phyloP scores from a whole-genome alignment of 2,797 vertebrate species.

The Chlorospingus flavigularis region DNA sequence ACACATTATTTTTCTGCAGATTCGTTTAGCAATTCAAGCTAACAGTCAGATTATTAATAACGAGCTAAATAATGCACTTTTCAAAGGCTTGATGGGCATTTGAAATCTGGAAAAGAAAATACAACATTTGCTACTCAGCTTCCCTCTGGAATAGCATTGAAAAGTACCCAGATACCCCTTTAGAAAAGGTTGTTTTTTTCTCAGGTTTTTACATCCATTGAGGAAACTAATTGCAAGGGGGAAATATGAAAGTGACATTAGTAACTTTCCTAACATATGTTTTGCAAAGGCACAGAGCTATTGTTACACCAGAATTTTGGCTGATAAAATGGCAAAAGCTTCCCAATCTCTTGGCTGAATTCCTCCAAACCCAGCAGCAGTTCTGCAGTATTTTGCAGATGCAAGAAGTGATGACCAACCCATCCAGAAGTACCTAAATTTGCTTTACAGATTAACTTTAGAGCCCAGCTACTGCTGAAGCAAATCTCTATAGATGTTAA shows the following conservation, averaged over 20 bases:
- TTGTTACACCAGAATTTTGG: neutral
- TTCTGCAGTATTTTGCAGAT: neutral
- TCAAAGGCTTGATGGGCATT: conserved; percentile 29
- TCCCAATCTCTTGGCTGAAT: neutral
- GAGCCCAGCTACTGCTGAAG: neutral
- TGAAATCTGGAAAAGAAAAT: conserved; percentile 16
- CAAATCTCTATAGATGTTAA: neutral
- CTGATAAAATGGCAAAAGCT: neutral
- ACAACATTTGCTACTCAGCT: neutral
- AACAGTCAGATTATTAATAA: conserved; percentile 58
- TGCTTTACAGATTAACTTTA: neutral
- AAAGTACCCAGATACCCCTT: neutral
- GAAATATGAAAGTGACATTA: neutral
- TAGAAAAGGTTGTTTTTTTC: neutral
- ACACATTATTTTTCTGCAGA: conserved; percentile 35
- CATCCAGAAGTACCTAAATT: neutral
- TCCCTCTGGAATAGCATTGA: neutral
- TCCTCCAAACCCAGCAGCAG: neutral
- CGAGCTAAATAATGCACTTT: conserved; percentile 20
- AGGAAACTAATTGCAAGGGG: neutral
- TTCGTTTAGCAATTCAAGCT: conserved; percentile 55
- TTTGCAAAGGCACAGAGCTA: neutral
- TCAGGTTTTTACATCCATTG: neutral
- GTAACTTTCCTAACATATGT: neutral
- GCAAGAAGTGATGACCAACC: neutral